Evolutionary conservation across 30 jellyfish, hydroid and myxozoan genomes (phyloP).

Genomic region (Aurelia sp.): DNA sequence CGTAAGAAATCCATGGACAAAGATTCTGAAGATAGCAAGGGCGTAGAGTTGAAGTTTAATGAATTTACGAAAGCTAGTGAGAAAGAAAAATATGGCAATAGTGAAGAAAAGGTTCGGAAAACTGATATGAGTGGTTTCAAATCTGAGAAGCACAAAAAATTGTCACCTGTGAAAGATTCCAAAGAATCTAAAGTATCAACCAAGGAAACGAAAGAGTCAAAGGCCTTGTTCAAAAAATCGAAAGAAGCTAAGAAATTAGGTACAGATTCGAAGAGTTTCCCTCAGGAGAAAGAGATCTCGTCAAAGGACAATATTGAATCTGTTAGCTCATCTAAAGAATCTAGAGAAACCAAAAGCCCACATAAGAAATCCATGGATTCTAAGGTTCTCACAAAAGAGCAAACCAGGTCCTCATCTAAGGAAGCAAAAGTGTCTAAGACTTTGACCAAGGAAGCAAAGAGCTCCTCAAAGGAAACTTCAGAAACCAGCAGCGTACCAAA

Average conservation of each 20-base stretch:
- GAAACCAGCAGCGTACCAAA: neutral
- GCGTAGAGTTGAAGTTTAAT: too few species aligned
- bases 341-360: neutral
- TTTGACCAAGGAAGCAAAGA: neutral
- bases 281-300: neutral
- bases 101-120: too few species aligned
- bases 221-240: neutral
- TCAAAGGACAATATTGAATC: neutral
- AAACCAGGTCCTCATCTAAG: neutral
- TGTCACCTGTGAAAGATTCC: neutral
- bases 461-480: neutral
- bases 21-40: too few species aligned
- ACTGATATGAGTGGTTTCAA: too few species aligned
- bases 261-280: neutral
- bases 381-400: neutral
- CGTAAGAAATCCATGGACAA: too few species aligned
- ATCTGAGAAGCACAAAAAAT: neutral
- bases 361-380: neutral
- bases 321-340: neutral
- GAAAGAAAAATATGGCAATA: too few species aligned
- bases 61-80: too few species aligned
- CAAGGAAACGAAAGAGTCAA: neutral
- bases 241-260: neutral
- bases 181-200: slow-evolving; percentile 5
- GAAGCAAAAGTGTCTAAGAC: neutral